phyloP scores from a whole-genome alignment of 2,888 invertebrate genomes.

The Heliconius ismenius region DNA sequence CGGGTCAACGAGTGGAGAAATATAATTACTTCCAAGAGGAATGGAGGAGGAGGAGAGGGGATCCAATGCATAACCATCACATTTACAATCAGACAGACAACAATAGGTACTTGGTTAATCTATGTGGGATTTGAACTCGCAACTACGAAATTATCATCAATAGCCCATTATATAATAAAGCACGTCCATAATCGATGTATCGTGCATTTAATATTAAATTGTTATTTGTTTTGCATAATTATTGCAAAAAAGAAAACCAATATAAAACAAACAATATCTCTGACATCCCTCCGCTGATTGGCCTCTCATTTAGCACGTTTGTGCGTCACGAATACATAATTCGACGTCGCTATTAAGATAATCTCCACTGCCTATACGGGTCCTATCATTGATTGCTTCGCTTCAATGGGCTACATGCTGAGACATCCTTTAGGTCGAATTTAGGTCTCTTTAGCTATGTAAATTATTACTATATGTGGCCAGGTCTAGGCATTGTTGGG shows the following conservation, averaged over 20 bases:
- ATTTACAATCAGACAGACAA: neutral
- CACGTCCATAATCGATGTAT: neutral
- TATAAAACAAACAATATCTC: neutral
- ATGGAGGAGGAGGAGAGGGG: too few relatives aligned
- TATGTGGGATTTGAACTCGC: neutral
- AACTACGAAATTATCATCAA: neutral
- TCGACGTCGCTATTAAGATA: constrained; percentile 73
- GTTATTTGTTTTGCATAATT: constrained; percentile 1
- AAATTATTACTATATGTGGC: constrained; percentile 26
- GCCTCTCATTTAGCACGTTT: constrained; percentile 77
- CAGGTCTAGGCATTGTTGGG: neutral
- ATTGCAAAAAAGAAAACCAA: constrained; percentile 11
- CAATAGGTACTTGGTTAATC: neutral
- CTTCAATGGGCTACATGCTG: constrained; percentile 41
- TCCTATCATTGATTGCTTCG: constrained; percentile 58
- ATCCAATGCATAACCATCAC: neutral
- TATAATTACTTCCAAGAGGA: neutral
- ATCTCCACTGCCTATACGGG: constrained; percentile 56
- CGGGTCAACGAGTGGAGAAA: too few relatives aligned
- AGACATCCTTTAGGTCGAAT: constrained; percentile 36
- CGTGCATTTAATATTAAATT: neutral
- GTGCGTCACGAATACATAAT: constrained; percentile 77
- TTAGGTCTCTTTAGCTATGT: constrained; percentile 38
- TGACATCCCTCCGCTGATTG: constrained; percentile 63
- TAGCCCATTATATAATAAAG: neutral